These are phyloP conservation scores for Synanthedon formicaeformis DNA, from an alignment of 2,888 invertebrate species.

Conservation along the genomic window DNA sequence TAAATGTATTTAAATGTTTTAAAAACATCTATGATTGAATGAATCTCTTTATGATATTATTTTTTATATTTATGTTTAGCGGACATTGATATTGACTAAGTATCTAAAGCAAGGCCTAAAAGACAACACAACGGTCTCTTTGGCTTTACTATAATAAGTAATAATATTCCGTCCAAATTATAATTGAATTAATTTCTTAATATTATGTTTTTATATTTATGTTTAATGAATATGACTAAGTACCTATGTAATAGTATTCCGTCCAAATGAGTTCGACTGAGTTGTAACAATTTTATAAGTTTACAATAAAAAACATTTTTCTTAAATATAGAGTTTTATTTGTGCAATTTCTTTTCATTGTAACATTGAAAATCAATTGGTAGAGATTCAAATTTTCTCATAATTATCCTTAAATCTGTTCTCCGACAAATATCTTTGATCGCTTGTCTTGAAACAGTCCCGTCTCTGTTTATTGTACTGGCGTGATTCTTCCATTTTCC, in stretches of 20 bases:
- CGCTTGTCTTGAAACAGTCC: conserved; percentile 24
- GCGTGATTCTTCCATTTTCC: conserved; percentile 56
- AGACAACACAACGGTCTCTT: no score
- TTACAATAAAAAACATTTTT: neutral
- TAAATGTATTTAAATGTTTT: no score
- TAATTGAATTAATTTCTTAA: no score
- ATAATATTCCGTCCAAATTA: no score
- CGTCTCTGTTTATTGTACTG: conserved; percentile 35
- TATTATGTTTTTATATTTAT: no score
- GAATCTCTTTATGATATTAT: no score
- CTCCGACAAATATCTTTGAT: conserved; percentile 42
- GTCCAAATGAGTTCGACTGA: conserved; percentile 2
- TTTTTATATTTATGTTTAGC: no score
- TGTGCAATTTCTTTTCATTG: conserved; percentile 21
- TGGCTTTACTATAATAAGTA: no score
- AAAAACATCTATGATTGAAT: no score
- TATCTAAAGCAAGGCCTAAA: no score
- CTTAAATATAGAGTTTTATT: neutral
- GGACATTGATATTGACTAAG: no score
- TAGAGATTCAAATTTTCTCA: conserved; percentile 35
- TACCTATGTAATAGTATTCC: neutral
- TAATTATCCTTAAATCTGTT: conserved; percentile 34
- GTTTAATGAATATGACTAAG: no score
- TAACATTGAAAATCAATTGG: conserved; percentile 48
- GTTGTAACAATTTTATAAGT: neutral